These are phyloP conservation scores for Iphiclides podalirius DNA, from an alignment of 2,888 invertebrate genomes.

Conservation along the genomic window DNA sequence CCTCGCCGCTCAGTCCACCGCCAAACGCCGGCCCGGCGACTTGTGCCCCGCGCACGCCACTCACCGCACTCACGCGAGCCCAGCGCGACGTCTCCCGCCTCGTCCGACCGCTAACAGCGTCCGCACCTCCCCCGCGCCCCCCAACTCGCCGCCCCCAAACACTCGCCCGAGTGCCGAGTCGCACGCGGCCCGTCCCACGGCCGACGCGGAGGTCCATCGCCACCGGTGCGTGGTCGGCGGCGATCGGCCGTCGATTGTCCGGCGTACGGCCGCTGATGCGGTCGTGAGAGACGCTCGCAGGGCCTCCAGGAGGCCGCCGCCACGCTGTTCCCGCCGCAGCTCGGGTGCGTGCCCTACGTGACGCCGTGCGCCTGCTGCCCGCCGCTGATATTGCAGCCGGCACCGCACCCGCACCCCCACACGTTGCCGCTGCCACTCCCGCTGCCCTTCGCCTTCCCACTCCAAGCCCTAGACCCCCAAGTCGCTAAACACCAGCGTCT, in stretches of 20 bases:
- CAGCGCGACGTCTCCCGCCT: conserved; percentile 74
- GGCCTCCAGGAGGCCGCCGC: conserved; percentile 79
- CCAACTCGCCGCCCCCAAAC: no score
- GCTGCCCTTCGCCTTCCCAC: conserved; percentile 68
- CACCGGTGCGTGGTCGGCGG: conserved; percentile 65
- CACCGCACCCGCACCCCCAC: conserved; percentile 65
- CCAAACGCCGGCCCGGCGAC: conserved; percentile 62
- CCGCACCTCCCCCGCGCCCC: conserved; percentile 63
- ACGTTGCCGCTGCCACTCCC: conserved; percentile 69
- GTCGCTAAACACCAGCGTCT: conserved; percentile 74
- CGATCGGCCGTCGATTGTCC: conserved; percentile 66
- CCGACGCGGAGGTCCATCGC: conserved; percentile 34
- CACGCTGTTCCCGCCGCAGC: conserved; percentile 80
- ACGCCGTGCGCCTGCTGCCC: conserved; percentile 76
- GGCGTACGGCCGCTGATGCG: conserved; percentile 77
- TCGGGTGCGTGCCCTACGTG: conserved; percentile 78
- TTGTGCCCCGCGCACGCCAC: conserved; percentile 77
- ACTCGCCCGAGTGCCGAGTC: conserved; percentile 39
- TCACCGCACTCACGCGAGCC: conserved; percentile 74
- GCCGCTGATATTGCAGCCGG: conserved; percentile 71
- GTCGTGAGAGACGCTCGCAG: conserved; percentile 63
- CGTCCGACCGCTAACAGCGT: conserved; percentile 66
- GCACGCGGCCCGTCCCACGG: conserved; percentile 27
- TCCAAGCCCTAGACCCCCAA: conserved; percentile 76
- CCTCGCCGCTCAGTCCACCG: conserved; percentile 54